Evolutionary conservation across 1,140 invertebrate genomes (phyloP).

Genomic region (Penaeus japonicus): DNA sequence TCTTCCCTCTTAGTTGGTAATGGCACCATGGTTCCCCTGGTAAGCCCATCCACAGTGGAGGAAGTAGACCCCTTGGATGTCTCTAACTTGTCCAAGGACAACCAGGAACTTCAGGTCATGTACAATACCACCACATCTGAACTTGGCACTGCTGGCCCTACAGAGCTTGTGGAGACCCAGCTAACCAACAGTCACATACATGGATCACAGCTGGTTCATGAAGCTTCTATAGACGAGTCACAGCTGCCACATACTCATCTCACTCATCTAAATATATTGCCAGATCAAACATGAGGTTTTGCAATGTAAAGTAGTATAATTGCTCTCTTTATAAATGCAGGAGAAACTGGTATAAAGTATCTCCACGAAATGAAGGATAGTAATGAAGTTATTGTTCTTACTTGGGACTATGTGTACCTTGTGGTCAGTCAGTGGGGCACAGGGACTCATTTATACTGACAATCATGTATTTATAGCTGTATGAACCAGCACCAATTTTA

Average conservation of each 20-base stretch:
- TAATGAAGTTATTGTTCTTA: background rate
- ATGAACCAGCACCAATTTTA: too few relatives aligned
- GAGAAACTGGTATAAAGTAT: background rate
- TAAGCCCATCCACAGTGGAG: background rate
- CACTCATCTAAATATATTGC: background rate
- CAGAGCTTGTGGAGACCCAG: background rate
- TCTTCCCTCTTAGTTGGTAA: constrained; percentile 39
- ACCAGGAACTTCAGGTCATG: constrained; percentile 30
- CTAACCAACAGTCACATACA: background rate
- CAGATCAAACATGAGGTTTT: background rate
- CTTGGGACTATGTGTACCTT: too few relatives aligned
- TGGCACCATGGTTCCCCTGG: constrained; percentile 29
- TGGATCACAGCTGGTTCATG: background rate
- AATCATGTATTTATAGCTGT: too few relatives aligned
- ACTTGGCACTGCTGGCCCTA: background rate
- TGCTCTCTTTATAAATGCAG: background rate
- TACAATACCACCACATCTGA: background rate
- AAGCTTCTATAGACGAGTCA: background rate
- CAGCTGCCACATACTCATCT: background rate
- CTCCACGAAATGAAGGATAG: background rate
- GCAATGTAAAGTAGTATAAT: background rate
- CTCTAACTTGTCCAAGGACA: background rate
- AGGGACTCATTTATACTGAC: too few relatives aligned
- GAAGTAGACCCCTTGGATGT: background rate
- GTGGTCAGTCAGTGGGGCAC: too few relatives aligned